phyloP scores from a whole-genome alignment of 1,140 invertebrate species.

The Scylla paramamosain region DNA sequence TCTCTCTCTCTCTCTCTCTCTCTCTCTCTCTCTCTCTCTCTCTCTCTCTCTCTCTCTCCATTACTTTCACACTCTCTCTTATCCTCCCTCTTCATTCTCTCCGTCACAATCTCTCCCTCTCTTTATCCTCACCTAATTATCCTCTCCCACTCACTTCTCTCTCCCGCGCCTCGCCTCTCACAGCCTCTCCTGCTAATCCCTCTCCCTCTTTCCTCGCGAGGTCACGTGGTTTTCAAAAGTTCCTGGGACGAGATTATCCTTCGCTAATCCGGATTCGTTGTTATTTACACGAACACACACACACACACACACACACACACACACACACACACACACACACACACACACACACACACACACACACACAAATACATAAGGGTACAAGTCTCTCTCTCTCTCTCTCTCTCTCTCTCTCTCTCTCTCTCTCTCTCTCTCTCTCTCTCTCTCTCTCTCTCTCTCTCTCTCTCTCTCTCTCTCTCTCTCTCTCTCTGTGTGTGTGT shows the following conservation, averaged over 20 bases:
- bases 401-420: background rate
- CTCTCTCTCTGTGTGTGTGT: no score
- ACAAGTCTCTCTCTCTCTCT: no score
- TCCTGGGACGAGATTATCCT: no score
- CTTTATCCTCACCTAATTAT: background rate
- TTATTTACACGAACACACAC: no score
- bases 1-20: background rate
- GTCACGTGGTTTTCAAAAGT: no score
- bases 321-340: constrained; percentile 11
- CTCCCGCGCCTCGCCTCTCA: background rate
- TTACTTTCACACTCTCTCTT: background rate
- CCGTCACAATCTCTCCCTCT: background rate
- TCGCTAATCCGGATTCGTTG: no score
- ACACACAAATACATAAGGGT: background rate
- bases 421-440: background rate
- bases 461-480: no score
- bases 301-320: no score
- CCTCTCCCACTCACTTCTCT: constrained; percentile 18
- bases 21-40: background rate
- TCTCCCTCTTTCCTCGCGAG: background rate
- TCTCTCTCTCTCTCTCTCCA: background rate
- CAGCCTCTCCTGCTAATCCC: background rate
- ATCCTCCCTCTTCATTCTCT: background rate
- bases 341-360: constrained; percentile 1
- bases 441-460: background rate